Conservation (phyloP, 2,113 vertebrate species). For the Xiphias gladius region DNA sequence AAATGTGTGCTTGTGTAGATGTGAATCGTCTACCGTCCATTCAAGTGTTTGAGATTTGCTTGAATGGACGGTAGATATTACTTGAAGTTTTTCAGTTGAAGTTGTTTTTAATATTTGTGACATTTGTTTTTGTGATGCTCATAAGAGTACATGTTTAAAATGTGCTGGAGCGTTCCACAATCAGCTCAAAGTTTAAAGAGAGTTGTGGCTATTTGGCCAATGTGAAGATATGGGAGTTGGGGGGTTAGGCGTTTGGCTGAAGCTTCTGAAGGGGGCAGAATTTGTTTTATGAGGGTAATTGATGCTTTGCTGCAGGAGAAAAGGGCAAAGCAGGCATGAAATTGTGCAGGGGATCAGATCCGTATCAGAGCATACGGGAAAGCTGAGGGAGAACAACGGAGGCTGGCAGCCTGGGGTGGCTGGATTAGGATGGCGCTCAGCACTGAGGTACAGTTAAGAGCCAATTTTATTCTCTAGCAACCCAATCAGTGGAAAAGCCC, state of each 20-base stretch:
- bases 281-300: slow-evolving; percentile 86
- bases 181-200: slow-evolving; percentile 37
- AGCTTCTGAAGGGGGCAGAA: slow-evolving; percentile 77
- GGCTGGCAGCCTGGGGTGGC: slow-evolving; percentile 70
- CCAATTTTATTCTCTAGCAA: slow-evolving; percentile 91
- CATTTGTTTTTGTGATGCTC: slow-evolving; percentile 26
- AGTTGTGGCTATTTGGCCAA: slow-evolving; percentile 38
- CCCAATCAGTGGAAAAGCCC: slow-evolving; percentile 89
- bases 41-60: not conserved
- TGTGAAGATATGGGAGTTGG: slow-evolving; percentile 26
- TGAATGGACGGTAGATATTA: slow-evolving; percentile 18
- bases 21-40: not conserved
- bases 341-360: slow-evolving; percentile 87
- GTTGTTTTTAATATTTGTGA: slow-evolving; percentile 28
- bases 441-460: slow-evolving; percentile 85
- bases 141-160: slow-evolving; percentile 3
- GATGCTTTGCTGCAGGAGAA: slow-evolving; percentile 83
- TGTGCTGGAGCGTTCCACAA: slow-evolving; percentile 28
- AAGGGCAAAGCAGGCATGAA: slow-evolving; percentile 90
- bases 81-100: not conserved
- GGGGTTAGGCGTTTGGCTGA: slow-evolving; percentile 40
- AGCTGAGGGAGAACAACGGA: slow-evolving; percentile 77
- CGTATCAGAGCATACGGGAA: slow-evolving; percentile 76
- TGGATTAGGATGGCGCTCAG: slow-evolving; percentile 83
- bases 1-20: slow-evolving; percentile 8